Conservation (phyloP, 1,140 invertebrate species). For the Drosophila trapezifrons region DNA sequence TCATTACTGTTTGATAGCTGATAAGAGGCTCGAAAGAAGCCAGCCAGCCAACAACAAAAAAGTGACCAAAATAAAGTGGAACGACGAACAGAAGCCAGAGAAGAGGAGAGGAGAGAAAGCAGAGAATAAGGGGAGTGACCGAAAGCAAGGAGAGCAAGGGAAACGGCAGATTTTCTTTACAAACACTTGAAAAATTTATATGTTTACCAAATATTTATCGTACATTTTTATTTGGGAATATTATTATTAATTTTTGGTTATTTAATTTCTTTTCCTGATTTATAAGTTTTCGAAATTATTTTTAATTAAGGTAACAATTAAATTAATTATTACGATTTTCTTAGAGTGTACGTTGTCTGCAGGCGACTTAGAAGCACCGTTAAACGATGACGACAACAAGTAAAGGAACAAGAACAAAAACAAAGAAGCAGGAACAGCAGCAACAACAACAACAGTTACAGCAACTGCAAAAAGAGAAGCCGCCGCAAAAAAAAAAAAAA, state of each 20-base stretch:
- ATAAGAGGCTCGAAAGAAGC: conserved; percentile 30
- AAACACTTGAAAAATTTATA: conserved; percentile 4
- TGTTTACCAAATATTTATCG: not conserved
- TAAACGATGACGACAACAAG: conserved; percentile 64
- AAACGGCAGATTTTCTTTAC: not conserved
- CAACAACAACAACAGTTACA: conserved; percentile 37
- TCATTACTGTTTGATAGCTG: conserved; percentile 50
- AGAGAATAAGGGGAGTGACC: not conserved
- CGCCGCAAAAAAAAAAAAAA: conserved; percentile 8
- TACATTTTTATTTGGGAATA: not conserved
- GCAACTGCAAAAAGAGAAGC: conserved; percentile 6
- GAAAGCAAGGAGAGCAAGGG: not conserved
- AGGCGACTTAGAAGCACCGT: conserved; percentile 64
- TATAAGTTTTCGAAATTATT: too few relatives aligned
- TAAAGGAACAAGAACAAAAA: conserved; percentile 42
- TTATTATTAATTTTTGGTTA: not conserved
- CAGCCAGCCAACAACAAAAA: conserved; percentile 15
- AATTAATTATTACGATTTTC: too few relatives aligned
- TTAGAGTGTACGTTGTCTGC: conserved; percentile 3
- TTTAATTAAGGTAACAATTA: too few relatives aligned
- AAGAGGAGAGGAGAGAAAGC: conserved; percentile 10
- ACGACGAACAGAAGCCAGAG: conserved; percentile 26
- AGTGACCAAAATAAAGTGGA: conserved; percentile 38
- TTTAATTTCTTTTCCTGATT: too few relatives aligned
- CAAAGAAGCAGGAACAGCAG: conserved; percentile 55